phyloP scores from a whole-genome alignment of 2,113 vertebrate species.

The Ctenodactylus gundi region DNA sequence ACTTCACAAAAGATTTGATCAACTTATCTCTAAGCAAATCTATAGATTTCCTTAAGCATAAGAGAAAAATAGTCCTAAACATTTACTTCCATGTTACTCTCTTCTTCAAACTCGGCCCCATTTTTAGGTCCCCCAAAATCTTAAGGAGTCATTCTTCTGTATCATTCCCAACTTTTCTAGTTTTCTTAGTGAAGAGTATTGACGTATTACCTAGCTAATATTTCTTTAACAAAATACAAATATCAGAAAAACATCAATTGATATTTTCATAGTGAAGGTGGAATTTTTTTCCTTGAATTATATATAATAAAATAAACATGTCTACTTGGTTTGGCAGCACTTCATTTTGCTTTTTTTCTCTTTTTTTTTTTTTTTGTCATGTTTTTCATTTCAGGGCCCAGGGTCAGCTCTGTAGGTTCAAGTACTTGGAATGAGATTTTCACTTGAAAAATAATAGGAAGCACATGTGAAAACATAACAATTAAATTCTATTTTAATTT shows the following conservation, averaged over 20 bases:
- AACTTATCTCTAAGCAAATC: not conserved
- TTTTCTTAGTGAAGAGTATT: not conserved
- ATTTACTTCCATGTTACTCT: not conserved
- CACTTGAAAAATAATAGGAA: not conserved
- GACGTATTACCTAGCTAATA: not conserved
- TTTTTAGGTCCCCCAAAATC: not conserved
- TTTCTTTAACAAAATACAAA: conserved; percentile 16
- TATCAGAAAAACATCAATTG: not conserved
- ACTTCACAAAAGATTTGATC: conserved; percentile 1
- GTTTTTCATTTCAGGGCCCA: not conserved
- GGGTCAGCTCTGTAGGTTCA: conserved; percentile 3
- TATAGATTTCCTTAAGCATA: not conserved
- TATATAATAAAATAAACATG: not conserved
- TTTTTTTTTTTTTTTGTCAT: not conserved
- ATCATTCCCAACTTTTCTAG: not conserved
- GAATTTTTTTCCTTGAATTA: not conserved
- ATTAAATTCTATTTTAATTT: not conserved
- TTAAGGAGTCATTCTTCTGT: not conserved
- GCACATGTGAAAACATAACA: not conserved
- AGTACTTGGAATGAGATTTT: conserved; percentile 20
- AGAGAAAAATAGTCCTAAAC: not conserved
- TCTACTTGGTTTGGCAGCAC: not conserved
- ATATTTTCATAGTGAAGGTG: not conserved
- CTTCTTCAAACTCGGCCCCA: not conserved
- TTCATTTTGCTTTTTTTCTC: conserved; percentile 2